phyloP scores from a whole-genome alignment of 2,888 invertebrate genomes.

The Volucella bombylans region DNA sequence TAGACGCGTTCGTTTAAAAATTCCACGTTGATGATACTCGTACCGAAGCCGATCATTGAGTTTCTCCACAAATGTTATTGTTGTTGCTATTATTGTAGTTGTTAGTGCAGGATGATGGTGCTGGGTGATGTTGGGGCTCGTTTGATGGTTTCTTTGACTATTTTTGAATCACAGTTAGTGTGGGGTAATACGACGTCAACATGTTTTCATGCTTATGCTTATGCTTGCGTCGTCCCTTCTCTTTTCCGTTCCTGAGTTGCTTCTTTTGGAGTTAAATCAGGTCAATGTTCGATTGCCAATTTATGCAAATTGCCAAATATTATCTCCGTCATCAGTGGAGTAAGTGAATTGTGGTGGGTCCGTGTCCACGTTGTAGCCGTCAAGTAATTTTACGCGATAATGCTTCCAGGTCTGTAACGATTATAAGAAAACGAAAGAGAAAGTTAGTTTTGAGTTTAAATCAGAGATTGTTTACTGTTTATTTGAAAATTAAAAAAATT shows the following conservation, averaged over 20 bases:
- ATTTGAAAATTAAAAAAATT: too few relatives aligned
- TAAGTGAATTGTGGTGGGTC: slow-evolving; percentile 25
- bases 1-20: slow-evolving; percentile 58
- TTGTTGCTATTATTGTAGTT: slow-evolving; percentile 11
- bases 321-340: slow-evolving; percentile 39
- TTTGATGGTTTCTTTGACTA: slow-evolving; percentile 31
- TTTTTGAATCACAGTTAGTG: slow-evolving; percentile 57
- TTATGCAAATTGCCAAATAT: slow-evolving; percentile 53
- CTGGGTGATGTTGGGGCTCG: slow-evolving; percentile 33
- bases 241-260: neutral
- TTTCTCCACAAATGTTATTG: slow-evolving; percentile 32
- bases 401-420: slow-evolving; percentile 56
- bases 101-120: slow-evolving; percentile 38
- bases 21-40: slow-evolving; percentile 46
- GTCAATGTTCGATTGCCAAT: slow-evolving; percentile 58
- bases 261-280: slow-evolving; percentile 19
- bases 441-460: slow-evolving; percentile 52
- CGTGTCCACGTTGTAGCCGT: slow-evolving; percentile 11
- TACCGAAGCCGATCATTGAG: slow-evolving; percentile 61
- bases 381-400: slow-evolving; percentile 31
- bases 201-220: slow-evolving; percentile 39
- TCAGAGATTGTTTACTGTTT: neutral
- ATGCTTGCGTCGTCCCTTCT: neutral
- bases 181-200: slow-evolving; percentile 42
- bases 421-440: slow-evolving; percentile 54